These are phyloP conservation scores for Neria commutata DNA, from an alignment of 2,888 invertebrate genomes.

Conservation along the genomic window DNA sequence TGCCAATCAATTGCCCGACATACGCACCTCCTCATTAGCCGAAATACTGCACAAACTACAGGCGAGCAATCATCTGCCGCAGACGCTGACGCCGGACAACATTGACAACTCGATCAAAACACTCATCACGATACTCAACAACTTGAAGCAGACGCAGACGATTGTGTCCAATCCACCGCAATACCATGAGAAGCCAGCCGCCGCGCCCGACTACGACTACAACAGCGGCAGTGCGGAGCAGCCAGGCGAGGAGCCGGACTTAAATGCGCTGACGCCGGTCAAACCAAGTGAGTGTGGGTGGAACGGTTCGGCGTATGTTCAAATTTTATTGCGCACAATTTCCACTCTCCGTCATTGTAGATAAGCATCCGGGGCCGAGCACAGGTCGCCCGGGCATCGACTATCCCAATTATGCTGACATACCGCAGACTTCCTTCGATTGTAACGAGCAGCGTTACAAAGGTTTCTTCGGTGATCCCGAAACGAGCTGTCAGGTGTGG, in stretches of 20 bases:
- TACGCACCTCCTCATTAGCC: slow-evolving; percentile 62
- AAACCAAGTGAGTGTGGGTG: slow-evolving; percentile 50
- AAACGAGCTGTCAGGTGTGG: slow-evolving; percentile 89
- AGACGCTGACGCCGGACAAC: slow-evolving; percentile 76
- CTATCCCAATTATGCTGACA: slow-evolving; percentile 77
- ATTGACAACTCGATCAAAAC: slow-evolving; percentile 80
- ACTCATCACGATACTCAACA: slow-evolving; percentile 74
- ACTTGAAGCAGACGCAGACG: slow-evolving; percentile 66
- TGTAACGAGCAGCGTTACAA: slow-evolving; percentile 87
- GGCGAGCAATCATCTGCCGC: slow-evolving; percentile 76
- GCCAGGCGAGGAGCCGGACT: slow-evolving; percentile 30
- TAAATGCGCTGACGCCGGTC: slow-evolving; percentile 28
- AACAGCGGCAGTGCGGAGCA: slow-evolving; percentile 44
- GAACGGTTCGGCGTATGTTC: not conserved
- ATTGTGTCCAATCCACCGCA: slow-evolving; percentile 56
- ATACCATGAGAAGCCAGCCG: slow-evolving; percentile 47
- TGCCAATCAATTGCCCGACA: slow-evolving; percentile 55
- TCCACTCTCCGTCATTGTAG: too few species aligned
- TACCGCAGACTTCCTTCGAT: slow-evolving; percentile 78
- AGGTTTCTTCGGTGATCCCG: slow-evolving; percentile 88
- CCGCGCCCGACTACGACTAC: slow-evolving; percentile 52
- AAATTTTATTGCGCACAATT: not conserved
- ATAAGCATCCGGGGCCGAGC: slow-evolving; percentile 65
- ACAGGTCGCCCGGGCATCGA: slow-evolving; percentile 72
- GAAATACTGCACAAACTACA: slow-evolving; percentile 76